phyloP scores from a whole-genome alignment of 2,113 vertebrate species.

The Sinocyclocheilus anshuiensis region DNA sequence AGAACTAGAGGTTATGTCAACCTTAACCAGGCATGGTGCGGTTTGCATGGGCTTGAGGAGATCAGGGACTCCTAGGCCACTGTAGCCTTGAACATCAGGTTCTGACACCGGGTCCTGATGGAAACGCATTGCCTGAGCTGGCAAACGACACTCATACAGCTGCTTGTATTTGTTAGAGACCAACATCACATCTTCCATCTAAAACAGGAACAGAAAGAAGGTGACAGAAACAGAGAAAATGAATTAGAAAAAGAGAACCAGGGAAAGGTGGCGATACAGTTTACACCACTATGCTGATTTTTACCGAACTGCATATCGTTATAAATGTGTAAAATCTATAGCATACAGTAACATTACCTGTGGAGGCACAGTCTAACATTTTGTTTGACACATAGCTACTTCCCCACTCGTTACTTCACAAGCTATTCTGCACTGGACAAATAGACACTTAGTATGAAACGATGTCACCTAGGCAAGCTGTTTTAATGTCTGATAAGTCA shows the following conservation, averaged over 20 bases:
- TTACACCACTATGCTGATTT: not conserved
- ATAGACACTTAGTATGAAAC: not conserved
- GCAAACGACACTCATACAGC: conserved; percentile 89
- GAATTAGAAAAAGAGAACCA: not conserved
- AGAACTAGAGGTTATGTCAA: conserved; percentile 35
- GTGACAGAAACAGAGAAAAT: not conserved
- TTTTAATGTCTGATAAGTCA: not conserved
- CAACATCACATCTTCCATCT: conserved; percentile 85
- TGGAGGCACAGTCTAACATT: no score
- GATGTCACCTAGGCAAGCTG: not conserved
- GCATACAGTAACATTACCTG: no score
- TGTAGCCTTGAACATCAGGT: conserved; percentile 79
- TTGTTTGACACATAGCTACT: no score
- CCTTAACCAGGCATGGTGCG: conserved; percentile 87
- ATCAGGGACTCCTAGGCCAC: conserved; percentile 83
- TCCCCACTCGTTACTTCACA: no score
- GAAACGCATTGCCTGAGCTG: conserved; percentile 85
- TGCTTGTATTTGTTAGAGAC: conserved; percentile 92
- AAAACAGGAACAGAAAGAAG: conserved; percentile 19
- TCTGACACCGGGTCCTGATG: conserved; percentile 82
- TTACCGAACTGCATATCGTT: no score
- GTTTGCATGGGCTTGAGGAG: conserved; percentile 85
- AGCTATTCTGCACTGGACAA: not conserved
- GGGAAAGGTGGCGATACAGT: not conserved
- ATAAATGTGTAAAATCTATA: no score